Conservation (phyloP, 2,888 invertebrate genomes). For the Busseola fusca region DNA sequence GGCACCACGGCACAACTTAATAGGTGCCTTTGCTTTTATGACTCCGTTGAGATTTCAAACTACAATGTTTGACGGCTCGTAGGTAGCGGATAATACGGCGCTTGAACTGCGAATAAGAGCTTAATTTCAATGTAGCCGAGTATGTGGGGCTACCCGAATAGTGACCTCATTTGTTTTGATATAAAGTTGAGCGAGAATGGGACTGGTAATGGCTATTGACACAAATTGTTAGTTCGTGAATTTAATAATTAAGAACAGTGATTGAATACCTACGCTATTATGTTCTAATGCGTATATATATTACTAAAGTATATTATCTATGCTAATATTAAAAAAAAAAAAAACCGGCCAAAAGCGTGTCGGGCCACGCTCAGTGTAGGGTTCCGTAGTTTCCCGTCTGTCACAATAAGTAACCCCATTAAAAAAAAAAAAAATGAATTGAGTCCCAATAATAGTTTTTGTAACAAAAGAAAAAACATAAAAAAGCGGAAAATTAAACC, state of each 20-base stretch:
- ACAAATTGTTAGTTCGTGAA: conserved; percentile 29
- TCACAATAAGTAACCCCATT: no score
- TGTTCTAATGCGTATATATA: neutral
- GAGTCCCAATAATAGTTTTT: no score
- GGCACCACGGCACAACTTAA: conserved; percentile 52
- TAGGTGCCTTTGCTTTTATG: conserved; percentile 55
- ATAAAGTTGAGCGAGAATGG: conserved; percentile 19
- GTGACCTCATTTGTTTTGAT: conserved; percentile 42
- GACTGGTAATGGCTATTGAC: conserved; percentile 28
- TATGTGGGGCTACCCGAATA: conserved; percentile 10
- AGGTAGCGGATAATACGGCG: conserved; percentile 32
- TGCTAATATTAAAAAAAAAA: no score
- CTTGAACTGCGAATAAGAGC: conserved; percentile 36
- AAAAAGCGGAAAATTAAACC: no score
- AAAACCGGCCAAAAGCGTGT: no score
- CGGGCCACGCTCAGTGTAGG: no score
- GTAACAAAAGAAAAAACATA: no score
- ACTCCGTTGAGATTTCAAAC: conserved; percentile 50
- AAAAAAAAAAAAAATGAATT: no score
- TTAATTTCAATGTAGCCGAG: conserved; percentile 50
- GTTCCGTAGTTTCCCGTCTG: no score
- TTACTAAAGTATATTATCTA: neutral
- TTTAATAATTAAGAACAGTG: conserved; percentile 14
- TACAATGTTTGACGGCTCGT: conserved; percentile 47
- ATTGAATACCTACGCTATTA: neutral